These are phyloP conservation scores for Oreamnos americanus DNA, from an alignment of 2,113 vertebrate genomes.

Conservation along the genomic window DNA sequence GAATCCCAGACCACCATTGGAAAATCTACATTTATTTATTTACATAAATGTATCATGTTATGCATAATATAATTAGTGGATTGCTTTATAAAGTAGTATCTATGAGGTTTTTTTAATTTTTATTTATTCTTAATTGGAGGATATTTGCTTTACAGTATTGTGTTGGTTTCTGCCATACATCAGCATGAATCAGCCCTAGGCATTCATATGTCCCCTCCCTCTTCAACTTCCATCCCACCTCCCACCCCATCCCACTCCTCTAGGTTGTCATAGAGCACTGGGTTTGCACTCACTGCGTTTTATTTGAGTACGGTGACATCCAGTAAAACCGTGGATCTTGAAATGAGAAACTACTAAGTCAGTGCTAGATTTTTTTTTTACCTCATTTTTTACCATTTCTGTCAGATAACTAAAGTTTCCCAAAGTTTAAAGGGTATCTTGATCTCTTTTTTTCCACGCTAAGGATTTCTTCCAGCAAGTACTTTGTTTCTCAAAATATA, in stretches of 20 bases:
- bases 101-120: background rate
- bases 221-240: background rate
- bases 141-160: background rate
- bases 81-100: background rate
- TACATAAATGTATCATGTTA: background rate
- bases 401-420: conserved; percentile 5
- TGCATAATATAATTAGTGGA: background rate
- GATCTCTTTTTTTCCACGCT: background rate
- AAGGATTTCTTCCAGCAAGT: background rate
- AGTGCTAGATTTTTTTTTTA: background rate
- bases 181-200: background rate
- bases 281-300: background rate
- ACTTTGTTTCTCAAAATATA: background rate
- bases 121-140: background rate
- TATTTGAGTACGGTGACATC: background rate
- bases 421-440: background rate
- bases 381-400: background rate
- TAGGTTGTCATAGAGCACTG: background rate
- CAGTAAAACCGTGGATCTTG: background rate
- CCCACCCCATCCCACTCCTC: background rate
- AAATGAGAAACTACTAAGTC: background rate
- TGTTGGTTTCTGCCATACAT: background rate
- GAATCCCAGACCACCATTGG: background rate
- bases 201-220: background rate
- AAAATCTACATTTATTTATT: background rate